These are phyloP conservation scores for Lepidochrysops patricia DNA, from an alignment of 2,888 invertebrate species.

Conservation along the genomic window DNA sequence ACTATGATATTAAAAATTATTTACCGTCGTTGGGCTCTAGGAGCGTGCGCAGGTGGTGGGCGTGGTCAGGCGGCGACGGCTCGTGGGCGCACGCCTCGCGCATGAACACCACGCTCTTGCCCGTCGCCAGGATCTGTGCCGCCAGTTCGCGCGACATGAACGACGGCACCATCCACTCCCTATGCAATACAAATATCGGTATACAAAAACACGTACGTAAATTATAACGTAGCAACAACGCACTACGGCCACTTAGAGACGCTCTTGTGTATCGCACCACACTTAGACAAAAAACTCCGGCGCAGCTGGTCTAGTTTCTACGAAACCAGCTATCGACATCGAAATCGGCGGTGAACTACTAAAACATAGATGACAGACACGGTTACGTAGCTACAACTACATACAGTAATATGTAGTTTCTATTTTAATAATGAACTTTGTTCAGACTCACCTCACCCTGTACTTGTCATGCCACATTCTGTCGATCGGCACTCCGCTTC, in stretches of 20 bases:
- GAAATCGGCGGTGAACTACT: too few relatives aligned
- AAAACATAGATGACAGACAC: too few relatives aligned
- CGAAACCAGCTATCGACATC: too few relatives aligned
- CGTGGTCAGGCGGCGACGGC: conserved; percentile 74
- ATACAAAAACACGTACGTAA: too few relatives aligned
- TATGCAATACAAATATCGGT: conserved; percentile 32
- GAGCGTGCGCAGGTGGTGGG: conserved; percentile 73
- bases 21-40: conserved; percentile 19
- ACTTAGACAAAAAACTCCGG: too few relatives aligned
- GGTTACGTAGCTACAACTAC: too few relatives aligned
- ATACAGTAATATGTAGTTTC: too few relatives aligned
- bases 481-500: conserved; percentile 87
- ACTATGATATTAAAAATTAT: too few relatives aligned
- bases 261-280: too few relatives aligned
- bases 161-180: conserved; percentile 92
- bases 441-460: conserved; percentile 82
- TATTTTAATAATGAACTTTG: not conserved
- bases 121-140: conserved; percentile 91
- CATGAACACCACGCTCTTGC: conserved; percentile 96
- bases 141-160: conserved; percentile 91
- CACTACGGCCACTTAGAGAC: too few relatives aligned
- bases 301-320: too few relatives aligned
- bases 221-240: not conserved
- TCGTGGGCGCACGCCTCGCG: conserved; percentile 92
- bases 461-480: conserved; percentile 97